Evolutionary conservation across 1,140 invertebrate species (phyloP).

Genomic region (Scaptomyza montana): DNA sequence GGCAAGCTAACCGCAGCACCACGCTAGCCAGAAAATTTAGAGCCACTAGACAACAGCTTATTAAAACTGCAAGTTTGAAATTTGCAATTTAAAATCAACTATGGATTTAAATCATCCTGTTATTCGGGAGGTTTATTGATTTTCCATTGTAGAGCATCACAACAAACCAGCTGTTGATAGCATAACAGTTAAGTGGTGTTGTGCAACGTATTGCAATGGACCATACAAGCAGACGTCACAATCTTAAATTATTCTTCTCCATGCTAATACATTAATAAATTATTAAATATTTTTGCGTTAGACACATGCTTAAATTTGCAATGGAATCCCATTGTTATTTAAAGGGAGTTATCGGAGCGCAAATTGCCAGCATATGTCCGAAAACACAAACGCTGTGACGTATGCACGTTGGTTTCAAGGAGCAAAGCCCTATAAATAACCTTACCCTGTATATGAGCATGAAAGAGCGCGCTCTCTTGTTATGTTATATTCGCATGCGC

Average conservation of each 20-base stretch:
- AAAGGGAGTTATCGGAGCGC: background rate
- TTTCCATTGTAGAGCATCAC: background rate
- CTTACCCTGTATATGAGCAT: background rate
- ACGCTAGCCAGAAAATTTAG: background rate
- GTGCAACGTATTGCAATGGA: background rate
- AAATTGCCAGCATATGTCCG: background rate
- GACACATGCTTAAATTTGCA: too few relatives aligned
- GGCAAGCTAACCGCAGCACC: background rate
- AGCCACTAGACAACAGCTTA: too few relatives aligned
- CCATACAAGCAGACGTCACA: constrained; percentile 1
- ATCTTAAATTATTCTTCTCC: too few relatives aligned
- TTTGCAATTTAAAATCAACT: background rate
- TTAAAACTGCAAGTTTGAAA: too few relatives aligned
- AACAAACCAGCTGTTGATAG: constrained; percentile 9
- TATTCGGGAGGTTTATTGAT: constrained; percentile 1
- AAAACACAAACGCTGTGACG: constrained; percentile 5
- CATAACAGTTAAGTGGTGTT: background rate
- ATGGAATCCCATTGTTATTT: background rate
- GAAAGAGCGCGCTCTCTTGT: background rate
- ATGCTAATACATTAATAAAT: too few relatives aligned
- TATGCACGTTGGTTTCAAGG: background rate
- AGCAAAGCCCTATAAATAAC: background rate
- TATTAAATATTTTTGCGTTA: too few relatives aligned
- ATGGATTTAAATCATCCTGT: background rate
- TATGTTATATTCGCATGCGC: constrained; percentile 32